phyloP scores from a whole-genome alignment of 2,113 vertebrate genomes.

The Addax nasomaculatus region DNA sequence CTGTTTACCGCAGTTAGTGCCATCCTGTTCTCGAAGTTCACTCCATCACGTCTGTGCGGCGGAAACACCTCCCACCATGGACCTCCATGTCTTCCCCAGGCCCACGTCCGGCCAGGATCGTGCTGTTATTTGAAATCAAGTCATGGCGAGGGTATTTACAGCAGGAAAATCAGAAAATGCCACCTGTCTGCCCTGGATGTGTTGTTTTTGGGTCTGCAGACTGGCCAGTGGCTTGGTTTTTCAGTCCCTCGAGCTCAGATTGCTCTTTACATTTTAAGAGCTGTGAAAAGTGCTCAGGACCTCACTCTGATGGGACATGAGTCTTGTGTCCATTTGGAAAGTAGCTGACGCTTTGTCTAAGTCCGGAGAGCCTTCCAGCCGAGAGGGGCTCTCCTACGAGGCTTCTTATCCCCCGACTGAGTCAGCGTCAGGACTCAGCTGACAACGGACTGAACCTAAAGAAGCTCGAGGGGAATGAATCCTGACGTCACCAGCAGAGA shows the following conservation, averaged over 20 bases:
- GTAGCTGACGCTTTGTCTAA: background rate
- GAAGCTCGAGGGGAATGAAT: background rate
- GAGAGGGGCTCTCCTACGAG: background rate
- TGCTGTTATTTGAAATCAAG: background rate
- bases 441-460: background rate
- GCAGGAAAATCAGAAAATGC: background rate
- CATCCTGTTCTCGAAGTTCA: background rate
- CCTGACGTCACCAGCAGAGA: background rate
- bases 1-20: background rate
- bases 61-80: background rate
- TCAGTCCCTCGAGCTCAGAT: background rate
- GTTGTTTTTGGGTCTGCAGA: background rate
- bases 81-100: background rate
- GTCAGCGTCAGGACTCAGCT: background rate
- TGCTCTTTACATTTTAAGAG: background rate
- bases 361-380: background rate
- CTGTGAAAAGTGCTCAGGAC: background rate
- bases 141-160: background rate
- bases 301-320: background rate
- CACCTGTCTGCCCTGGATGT: background rate
- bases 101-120: background rate
- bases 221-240: background rate
- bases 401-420: background rate
- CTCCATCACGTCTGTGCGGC: rapidly evolving
- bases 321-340: background rate